These are phyloP conservation scores for Hirtodrosophila confusa DNA, from an alignment of 2,888 invertebrate species.

Conservation along the genomic window DNA sequence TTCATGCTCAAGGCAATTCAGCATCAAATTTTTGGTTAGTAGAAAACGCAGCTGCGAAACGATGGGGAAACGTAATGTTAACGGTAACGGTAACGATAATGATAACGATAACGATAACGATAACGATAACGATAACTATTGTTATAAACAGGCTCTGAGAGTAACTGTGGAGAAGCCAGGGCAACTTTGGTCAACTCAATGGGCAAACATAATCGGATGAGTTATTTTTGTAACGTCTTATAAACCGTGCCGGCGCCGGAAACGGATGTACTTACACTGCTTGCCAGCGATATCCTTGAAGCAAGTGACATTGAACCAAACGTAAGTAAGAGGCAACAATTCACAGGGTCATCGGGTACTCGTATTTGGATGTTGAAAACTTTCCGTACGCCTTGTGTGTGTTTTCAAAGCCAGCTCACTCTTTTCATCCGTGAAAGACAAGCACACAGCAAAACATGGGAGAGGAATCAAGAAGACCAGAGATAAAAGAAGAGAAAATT, in stretches of 20 bases:
- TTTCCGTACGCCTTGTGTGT: slow-evolving; percentile 20
- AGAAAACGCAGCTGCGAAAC: slow-evolving; percentile 38
- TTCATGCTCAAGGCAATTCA: slow-evolving; percentile 44
- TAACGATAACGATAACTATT: slow-evolving; percentile 47
- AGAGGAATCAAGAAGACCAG: slow-evolving; percentile 17
- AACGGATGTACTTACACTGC: slow-evolving; percentile 69
- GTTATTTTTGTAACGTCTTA: slow-evolving; percentile 24
- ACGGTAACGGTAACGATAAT: slow-evolving; percentile 16
- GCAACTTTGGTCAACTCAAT: slow-evolving; percentile 55
- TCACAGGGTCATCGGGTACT: slow-evolving; percentile 53
- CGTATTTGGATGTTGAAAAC: slow-evolving; percentile 28
- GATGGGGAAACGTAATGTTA: not conserved
- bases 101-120: slow-evolving; percentile 38
- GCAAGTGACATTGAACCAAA: slow-evolving; percentile 69
- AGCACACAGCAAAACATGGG: slow-evolving; percentile 28
- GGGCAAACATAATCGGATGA: slow-evolving; percentile 62
- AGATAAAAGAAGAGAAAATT: slow-evolving; percentile 31
- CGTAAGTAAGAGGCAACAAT: slow-evolving; percentile 27
- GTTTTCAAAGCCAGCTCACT: slow-evolving; percentile 59
- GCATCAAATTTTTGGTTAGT: slow-evolving; percentile 53
- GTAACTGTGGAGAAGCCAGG: slow-evolving; percentile 19
- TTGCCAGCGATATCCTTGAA: slow-evolving; percentile 66
- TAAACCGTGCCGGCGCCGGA: slow-evolving; percentile 34
- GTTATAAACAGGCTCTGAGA: slow-evolving; percentile 45
- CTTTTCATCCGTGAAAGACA: slow-evolving; percentile 55